A percentile compares a stretch with the other conserved stretches of the same genome.
These are phyloP conservation scores for Notechis scutatus DNA, from an alignment of 2,113 vertebrate genomes.

Conservation along the genomic window DNA sequence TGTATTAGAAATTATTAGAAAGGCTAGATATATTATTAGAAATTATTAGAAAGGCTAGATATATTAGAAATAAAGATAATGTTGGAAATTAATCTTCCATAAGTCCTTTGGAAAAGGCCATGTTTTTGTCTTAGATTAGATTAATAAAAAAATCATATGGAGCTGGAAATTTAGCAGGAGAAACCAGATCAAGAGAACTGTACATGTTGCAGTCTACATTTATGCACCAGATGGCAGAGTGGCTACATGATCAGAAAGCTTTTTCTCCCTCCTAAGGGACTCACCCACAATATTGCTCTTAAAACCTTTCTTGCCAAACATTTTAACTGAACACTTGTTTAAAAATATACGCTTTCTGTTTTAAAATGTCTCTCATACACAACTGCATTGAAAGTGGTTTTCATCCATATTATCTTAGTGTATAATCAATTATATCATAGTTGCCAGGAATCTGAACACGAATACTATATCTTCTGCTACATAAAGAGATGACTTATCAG, in stretches of 20 bases:
- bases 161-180: neutral
- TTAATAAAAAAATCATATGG: neutral
- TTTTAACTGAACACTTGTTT: neutral
- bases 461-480: neutral
- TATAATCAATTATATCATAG: neutral
- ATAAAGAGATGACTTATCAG: neutral
- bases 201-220: neutral
- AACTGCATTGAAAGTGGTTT: neutral
- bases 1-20: no score
- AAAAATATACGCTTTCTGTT: neutral
- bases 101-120: neutral
- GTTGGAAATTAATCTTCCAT: neutral
- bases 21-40: no score
- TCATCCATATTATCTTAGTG: neutral
- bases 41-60: no score
- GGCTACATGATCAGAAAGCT: neutral
- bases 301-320: neutral
- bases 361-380: neutral
- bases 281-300: neutral
- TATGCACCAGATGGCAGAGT: constrained; percentile 22
- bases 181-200: neutral
- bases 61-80: neutral
- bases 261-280: neutral
- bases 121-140: neutral
- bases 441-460: no score